phyloP scores from a whole-genome alignment of 2,113 vertebrate genomes.

The Oreochromis niloticus region DNA sequence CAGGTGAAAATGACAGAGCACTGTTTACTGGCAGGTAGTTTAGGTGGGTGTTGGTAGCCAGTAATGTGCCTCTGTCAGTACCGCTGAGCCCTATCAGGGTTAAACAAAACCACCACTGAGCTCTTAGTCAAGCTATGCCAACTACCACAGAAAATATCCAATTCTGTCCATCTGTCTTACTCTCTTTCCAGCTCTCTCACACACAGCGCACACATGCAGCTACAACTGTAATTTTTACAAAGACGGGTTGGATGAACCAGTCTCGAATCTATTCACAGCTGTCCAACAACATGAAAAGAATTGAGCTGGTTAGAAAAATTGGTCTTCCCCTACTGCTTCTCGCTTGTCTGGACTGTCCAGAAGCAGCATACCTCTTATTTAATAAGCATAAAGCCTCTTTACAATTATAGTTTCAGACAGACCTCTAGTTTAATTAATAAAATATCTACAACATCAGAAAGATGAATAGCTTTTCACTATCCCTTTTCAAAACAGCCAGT shows the following conservation, averaged over 20 bases:
- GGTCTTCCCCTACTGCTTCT: background rate
- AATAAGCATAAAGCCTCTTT: slow-evolving; percentile 2
- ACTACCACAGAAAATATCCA: slow-evolving; percentile 33
- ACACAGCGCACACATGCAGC: background rate
- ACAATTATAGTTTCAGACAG: background rate
- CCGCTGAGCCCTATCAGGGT: slow-evolving; percentile 29
- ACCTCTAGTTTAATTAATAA: slow-evolving; percentile 18
- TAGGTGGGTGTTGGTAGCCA: background rate
- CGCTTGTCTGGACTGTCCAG: background rate
- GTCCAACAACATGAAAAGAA: slow-evolving; percentile 42
- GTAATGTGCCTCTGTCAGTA: slow-evolving; percentile 38
- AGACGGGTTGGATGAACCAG: slow-evolving; percentile 17
- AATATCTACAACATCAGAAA: slow-evolving; percentile 12
- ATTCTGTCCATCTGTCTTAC: slow-evolving; percentile 20
- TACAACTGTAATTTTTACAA: slow-evolving; percentile 11
- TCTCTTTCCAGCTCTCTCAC: background rate
- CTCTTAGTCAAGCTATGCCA: slow-evolving; percentile 35
- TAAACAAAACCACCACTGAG: slow-evolving; percentile 46
- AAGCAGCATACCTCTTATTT: slow-evolving; percentile 18
- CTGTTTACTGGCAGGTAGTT: slow-evolving; percentile 14
- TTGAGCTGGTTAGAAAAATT: slow-evolving; percentile 17
- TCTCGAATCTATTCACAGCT: slow-evolving; percentile 38
- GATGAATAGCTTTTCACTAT: slow-evolving; percentile 9
- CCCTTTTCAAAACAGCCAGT: background rate
- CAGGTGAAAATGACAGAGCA: slow-evolving; percentile 4